These are phyloP conservation scores for Drosophila hydei DNA, from an alignment of 1,140 invertebrate species.

Conservation along the genomic window DNA sequence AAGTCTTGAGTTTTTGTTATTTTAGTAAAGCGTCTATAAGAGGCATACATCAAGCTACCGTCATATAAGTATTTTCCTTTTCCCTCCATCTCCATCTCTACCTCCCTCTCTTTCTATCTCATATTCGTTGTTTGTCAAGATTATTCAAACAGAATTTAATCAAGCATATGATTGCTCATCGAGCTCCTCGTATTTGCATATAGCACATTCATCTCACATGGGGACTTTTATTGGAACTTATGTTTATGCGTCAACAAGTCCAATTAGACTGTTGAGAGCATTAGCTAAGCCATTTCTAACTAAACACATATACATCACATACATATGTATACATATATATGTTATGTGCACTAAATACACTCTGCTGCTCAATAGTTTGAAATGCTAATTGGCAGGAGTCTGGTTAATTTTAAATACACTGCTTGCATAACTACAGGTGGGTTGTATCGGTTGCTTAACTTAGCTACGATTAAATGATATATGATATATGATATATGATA, in stretches of 20 bases:
- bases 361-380: background rate
- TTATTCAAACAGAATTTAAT: slow-evolving; percentile 35
- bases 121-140: slow-evolving; percentile 4
- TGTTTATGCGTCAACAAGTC: slow-evolving; percentile 21
- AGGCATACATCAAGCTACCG: slow-evolving; percentile 6
- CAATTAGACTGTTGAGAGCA: slow-evolving; percentile 14
- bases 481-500: too few relatives aligned
- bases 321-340: too few relatives aligned
- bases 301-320: too few relatives aligned
- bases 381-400: slow-evolving; percentile 7
- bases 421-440: background rate
- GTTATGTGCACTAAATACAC: slow-evolving; percentile 11
- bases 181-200: slow-evolving; percentile 21
- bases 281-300: background rate
- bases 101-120: background rate
- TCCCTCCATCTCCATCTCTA: background rate
- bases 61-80: slow-evolving; percentile 10
- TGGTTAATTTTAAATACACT: background rate
- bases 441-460: background rate
- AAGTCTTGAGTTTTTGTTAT: slow-evolving; percentile 46
- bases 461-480: too few relatives aligned
- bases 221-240: slow-evolving; percentile 23
- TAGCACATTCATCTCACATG: slow-evolving; percentile 15
- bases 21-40: slow-evolving; percentile 16
- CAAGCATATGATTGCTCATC: slow-evolving; percentile 45